Base-by-base conservation (phyloP, 37 sponge, comb jelly and placozoan genomes). In the Haliclona indistincta region DNA sequence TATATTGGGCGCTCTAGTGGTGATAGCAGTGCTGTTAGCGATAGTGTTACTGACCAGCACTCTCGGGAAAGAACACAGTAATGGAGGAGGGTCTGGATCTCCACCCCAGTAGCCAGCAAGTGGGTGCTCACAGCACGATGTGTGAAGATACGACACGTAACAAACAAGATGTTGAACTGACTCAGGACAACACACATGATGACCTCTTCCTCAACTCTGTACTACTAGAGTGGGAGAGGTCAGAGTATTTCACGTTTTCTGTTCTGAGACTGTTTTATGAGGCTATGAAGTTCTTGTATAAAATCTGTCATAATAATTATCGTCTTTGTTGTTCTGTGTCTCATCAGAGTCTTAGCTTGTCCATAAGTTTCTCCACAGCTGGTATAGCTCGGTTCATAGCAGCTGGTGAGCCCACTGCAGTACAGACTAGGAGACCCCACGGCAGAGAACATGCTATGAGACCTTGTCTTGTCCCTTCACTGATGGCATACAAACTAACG, bases 401-500 rank as follows among this genome's bases (percentile, higher is more conserved):
- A 20, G 44, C 28, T 15, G 89, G 89, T 26, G 89, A 33, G 60
- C 77, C 43, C 10, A 15, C 10, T 30, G 66, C 38, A 20, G 78
- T 23, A 39, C 84, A 82, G 43, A 82, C 89, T n/a, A 88, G 51
- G 19, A 78, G 41, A 30, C 89, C 89, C 32, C 78, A 35, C 2
- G 84, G 84, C 38, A 68, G 52, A 52, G 37, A 29, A 52, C 79
- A 78, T 38, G 67, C 79, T 49, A 88, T 69, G 55, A 88, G 74
- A 28, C 68, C 58, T 53, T 79, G 53, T 42, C 55, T 37, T 4
- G 72, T 56, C 1, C 86, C 89, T 45, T 61, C 80, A 74, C 89
- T 78, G 2, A 74, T 83, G 15, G 75, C 89, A 69, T 83, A 89
- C 6, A 79, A 53, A 61, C 89, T 88, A 43, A 25, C 47, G 20